Base-by-base conservation (phyloP, 1,140 invertebrate genomes). In the Anagrus nilaparvatae region DNA sequence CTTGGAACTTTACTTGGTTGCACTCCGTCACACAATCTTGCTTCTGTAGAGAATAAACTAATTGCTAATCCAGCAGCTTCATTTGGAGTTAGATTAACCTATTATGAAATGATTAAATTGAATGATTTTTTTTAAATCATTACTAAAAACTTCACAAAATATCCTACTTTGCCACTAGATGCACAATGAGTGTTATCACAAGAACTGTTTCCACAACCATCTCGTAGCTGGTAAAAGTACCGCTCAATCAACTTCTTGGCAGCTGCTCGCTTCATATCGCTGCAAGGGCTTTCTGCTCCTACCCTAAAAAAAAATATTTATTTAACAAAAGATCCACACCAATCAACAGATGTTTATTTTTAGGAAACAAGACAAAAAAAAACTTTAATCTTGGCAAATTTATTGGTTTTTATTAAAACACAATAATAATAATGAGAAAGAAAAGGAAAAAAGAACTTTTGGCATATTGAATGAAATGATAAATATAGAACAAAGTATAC, bases 221-320 rank as follows among this genome's bases (percentile, higher is more conserved):
- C 82, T 10, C 82, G 82, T 40, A 95, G 69, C 68, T 93, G 87
- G 67, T 88, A 89, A 63, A 93, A 95, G 66, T 93, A 94, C 50
- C 83, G 78, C 63, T 92, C 86, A 46, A 94, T 93, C 30, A 91
- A 69, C 64, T 87, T 84, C 61, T 81, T 87, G 17, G 85, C 87
- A 48, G 86, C 84, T 47, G 83, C 81, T 53, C 88, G 75, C 73
- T 92, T 93, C 85, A 87, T 87, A 55, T 79, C 79, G 69, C 77
- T 77, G 55, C 70, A 67, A 63, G 70, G 63, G 58, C 60, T 69
- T 35, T 65, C 63, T 40, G 63, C 56, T 53, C 54, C 60, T 61
- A 65, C 64, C 64, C 65, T 68, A 41, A 20, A 48, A 51, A 46
- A 9, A 38, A 42, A 12, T 30, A 25, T 5, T 24, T 27, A 23